Base-by-base conservation (phyloP, 2,888 invertebrate genomes). In the Heteropelma amictum region DNA sequence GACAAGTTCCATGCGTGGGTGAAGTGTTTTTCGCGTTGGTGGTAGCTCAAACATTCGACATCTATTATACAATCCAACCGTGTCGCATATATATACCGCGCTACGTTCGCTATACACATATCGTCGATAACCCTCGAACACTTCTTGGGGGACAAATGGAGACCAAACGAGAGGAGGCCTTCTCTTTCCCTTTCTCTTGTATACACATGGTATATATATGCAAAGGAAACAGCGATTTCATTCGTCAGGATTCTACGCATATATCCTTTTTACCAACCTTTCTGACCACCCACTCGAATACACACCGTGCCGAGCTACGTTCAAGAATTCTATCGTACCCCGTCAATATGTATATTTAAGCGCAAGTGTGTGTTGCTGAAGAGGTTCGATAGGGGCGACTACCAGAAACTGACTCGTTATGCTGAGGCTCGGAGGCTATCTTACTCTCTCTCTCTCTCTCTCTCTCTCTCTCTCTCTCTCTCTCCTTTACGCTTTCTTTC, bases 81-180 rank as follows among this genome's bases (percentile, higher is more conserved):
- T 56, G 54, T n/a, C n/a, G 33, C 53, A 33, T 26, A 65, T 65
- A 53, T 47, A 45, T 56, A 30, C 47, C n/a, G n/a, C n/a, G n/a
- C n/a, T n/a, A n/a, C n/a, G n/a, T n/a, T n/a, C n/a, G n/a, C n/a
- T n/a, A n/a, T 21, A 45, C 47, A 68, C 35, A 61, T 73, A 76
- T 70, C 54, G 70, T 73, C 68, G 74, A 70, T 70, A 70, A 69
- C 81, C 80, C 82, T 83, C 81, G 78, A 83, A 82, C 65, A 56
- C 78, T 82, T 82, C 77, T 65, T 60, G 77, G 77, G 77, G 80
- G 79, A 84, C 83, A 82, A 84, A 83, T 83, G 79, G 84, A 81
- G 77, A 76, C 82, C 81, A 83, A 84, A 84, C 83, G 84, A 84
- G 84, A 14, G 56, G 45, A 38, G 26, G 75, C 63, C 73, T 78